Evolutionary conservation across 2,113 vertebrate genomes (phyloP).

Genomic region (Campylorhamphus procurvoides): DNA sequence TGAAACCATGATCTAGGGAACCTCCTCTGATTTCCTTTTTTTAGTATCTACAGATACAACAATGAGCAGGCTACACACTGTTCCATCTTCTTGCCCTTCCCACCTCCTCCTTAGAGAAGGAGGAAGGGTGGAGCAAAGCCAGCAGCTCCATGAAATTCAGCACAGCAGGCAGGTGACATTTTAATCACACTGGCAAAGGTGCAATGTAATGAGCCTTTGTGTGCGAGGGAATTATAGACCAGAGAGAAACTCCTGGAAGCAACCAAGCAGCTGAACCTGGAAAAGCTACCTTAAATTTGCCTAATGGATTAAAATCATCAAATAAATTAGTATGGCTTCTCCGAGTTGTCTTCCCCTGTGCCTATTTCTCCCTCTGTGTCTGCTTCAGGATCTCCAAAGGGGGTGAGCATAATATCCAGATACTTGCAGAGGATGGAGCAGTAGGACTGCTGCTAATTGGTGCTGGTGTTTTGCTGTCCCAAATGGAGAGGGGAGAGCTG

Average conservation of each 20-base stretch:
- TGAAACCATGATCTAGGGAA: not conserved
- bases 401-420: not conserved
- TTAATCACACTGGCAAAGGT: not conserved
- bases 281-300: not conserved
- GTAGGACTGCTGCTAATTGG: not conserved
- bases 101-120: not conserved
- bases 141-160: not conserved
- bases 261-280: not conserved
- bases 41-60: not conserved
- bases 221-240: not conserved
- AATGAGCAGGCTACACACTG: not conserved
- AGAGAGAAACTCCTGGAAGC: not conserved
- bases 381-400: not conserved
- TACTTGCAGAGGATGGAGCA: not conserved
- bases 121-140: not conserved
- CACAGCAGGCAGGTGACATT: not conserved
- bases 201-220: not conserved
- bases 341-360: not conserved
- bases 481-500: not conserved
- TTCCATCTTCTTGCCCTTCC: not conserved
- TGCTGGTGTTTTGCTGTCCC: not conserved
- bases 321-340: not conserved
- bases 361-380: not conserved
- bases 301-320: not conserved
- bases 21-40: not conserved